Evolutionary conservation across 2,888 invertebrate species (phyloP), one percentile per base, ranked within the genome.

Genomic region (Anagyrus pseudococci): DNA sequence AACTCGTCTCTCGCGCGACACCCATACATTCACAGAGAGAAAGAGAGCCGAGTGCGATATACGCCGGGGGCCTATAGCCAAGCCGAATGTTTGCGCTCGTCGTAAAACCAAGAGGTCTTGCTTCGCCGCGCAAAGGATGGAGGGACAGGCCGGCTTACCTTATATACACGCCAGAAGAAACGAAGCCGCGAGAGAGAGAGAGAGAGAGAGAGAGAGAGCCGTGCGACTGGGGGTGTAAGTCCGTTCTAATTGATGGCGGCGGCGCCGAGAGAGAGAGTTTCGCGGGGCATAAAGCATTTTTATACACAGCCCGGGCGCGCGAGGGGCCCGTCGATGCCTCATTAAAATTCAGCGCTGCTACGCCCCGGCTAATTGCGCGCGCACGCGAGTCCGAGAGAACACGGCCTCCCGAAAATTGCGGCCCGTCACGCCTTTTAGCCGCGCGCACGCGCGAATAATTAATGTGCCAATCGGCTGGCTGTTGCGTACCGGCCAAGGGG

Each of bases 231-330:
- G n/a, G n/a, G n/a, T n/a, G n/a, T n/a, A n/a, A 63, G 58, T 54
- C 47, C 62, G 6, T 61, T 67, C 70, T 76, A 75, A 76, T 76
- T 76, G 76, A 76, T 75, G 73, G 71, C 69, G 72, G 69, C 68
- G 70, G 73, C 71, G 72, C 69, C 68, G 70, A 72, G 71, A 71
- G 67, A 72, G 69, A 67, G 71, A 72, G 72, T 74, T 75, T 76
- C 74, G 75, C 75, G 69, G 74, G 72, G 69, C 74, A 75, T 75
- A 76, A 76, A 76, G 68, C 73, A 76, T 72, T 74, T 74, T 75
- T 76, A 73, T 76, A 73, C 71, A 67, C 68, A 61, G 15, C 19
- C 17, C 52, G 23, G 22, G n/a, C 37, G 62, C 68, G 58, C 49
- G 59, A 66, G 67, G 64, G 62, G 41, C 41, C 15, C 72, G 69